Percentiles rank a stretch among this genome's conserved stretches.
Conservation (phyloP, 2,797 vertebrate genomes). For the Tragelaphus oryx region DNA sequence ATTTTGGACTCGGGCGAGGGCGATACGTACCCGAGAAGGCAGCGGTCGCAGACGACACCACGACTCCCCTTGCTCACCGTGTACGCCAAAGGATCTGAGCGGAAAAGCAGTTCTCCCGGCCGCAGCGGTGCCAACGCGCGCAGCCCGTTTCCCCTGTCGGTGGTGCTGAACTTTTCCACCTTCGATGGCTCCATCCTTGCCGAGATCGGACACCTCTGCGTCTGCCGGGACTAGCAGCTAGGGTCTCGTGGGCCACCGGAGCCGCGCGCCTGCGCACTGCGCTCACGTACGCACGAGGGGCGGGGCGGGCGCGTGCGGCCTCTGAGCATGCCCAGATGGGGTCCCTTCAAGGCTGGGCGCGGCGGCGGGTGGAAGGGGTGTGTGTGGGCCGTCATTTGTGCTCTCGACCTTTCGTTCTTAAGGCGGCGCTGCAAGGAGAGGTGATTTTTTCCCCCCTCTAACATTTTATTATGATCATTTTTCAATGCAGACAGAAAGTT, state of each 20-base stretch:
- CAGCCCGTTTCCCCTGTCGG: constrained; percentile 87
- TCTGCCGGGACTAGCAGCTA: background rate
- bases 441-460: rapidly evolving
- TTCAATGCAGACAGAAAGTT: background rate
- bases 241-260: background rate
- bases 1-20: background rate
- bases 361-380: rapidly evolving
- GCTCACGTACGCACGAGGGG: constrained; percentile 29
- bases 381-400: rapidly evolving
- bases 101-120: constrained; percentile 84
- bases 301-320: background rate
- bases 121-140: constrained; percentile 75
- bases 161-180: constrained; percentile 85
- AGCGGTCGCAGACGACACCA: constrained; percentile 85
- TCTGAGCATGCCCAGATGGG: background rate
- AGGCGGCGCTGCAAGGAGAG: rapidly evolving
- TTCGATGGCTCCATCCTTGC: constrained; percentile 74
- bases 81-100: constrained; percentile 84
- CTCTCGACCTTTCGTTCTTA: rapidly evolving
- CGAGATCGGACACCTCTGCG: rapidly evolving
- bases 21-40: constrained; percentile 86
- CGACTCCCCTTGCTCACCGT: constrained; percentile 81
- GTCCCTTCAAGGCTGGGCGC: rapidly evolving
- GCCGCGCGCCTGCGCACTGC: constrained; percentile 31
- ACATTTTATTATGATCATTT: background rate